Evolutionary conservation across 2,888 invertebrate species (phyloP).

Genomic region (Lathronympha strigana): DNA sequence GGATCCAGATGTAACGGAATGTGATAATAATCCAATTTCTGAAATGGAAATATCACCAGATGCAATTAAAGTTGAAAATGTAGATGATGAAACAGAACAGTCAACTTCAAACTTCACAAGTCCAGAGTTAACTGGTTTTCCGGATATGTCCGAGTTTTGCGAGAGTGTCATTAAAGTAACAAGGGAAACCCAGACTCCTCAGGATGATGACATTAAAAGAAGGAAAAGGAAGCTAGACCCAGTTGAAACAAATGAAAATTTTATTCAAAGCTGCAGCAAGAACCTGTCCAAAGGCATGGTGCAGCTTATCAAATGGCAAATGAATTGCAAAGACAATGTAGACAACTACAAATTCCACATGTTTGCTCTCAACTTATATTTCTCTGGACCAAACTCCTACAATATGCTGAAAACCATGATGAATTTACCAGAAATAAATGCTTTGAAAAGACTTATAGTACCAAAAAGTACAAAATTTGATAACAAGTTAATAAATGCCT

Average conservation of each 20-base stretch:
- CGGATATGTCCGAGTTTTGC: constrained; percentile 42
- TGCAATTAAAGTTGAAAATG: constrained; percentile 20
- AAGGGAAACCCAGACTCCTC: constrained; percentile 43
- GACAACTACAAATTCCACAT: constrained; percentile 42
- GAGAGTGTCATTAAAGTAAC: constrained; percentile 46
- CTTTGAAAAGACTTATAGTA: constrained; percentile 36
- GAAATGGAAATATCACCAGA: constrained; percentile 19
- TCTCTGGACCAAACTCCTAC: constrained; percentile 45
- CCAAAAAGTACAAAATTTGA: constrained; percentile 46
- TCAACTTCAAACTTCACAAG: constrained; percentile 8
- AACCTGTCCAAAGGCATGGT: constrained; percentile 44
- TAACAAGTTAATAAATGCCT: constrained; percentile 47
- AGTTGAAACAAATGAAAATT: constrained; percentile 33
- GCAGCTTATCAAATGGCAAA: constrained; percentile 45
- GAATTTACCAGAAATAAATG: constrained; percentile 42
- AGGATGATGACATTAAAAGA: constrained; percentile 3
- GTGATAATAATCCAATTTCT: neutral
- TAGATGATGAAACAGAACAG: constrained; percentile 14
- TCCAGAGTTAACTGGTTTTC: constrained; percentile 16
- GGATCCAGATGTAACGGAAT: neutral
- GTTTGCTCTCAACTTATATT: constrained; percentile 47
- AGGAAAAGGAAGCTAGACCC: constrained; percentile 27
- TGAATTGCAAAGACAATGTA: constrained; percentile 36
- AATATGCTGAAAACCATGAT: constrained; percentile 44
- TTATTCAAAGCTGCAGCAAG: constrained; percentile 42